phyloP scores from a whole-genome alignment of 2,888 invertebrate genomes.

The Caradrina clavipalpis region DNA sequence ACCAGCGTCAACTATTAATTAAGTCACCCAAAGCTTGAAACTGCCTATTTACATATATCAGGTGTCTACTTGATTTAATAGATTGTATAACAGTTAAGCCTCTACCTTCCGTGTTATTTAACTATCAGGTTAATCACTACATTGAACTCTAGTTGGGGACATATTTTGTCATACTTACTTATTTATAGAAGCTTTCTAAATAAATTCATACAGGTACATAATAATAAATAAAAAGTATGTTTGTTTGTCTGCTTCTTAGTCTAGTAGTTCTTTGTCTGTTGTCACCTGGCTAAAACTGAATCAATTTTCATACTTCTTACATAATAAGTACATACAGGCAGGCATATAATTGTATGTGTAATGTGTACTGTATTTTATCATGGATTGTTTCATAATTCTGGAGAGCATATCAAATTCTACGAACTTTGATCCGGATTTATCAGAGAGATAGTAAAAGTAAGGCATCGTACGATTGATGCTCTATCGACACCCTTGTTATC shows the following conservation, averaged over 20 bases:
- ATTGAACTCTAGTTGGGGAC: slow-evolving; percentile 8
- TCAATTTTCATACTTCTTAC: too few relatives aligned
- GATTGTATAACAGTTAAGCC: too few relatives aligned
- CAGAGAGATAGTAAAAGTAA: slow-evolving; percentile 5
- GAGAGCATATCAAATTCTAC: background rate
- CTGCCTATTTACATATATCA: too few relatives aligned
- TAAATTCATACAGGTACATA: background rate
- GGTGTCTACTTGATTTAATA: too few relatives aligned
- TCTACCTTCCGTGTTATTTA: slow-evolving; percentile 20
- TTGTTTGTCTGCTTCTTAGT: background rate
- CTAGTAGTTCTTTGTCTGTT: too few relatives aligned
- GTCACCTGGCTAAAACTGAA: background rate
- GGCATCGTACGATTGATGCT: slow-evolving; percentile 3
- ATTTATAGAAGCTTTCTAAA: slow-evolving; percentile 8
- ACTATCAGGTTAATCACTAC: slow-evolving; percentile 8
- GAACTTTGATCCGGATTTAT: slow-evolving; percentile 15
- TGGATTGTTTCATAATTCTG: background rate
- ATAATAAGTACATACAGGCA: too few relatives aligned
- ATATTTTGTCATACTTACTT: slow-evolving; percentile 11
- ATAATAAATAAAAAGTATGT: background rate
- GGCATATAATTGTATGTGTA: too few relatives aligned
- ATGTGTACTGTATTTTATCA: too few relatives aligned
- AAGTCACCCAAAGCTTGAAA: too few relatives aligned
- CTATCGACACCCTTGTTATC: slow-evolving; percentile 4
- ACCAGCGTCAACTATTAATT: background rate